Conservation (phyloP, 2,888 invertebrate species). For the Druceiella hillmani region DNA sequence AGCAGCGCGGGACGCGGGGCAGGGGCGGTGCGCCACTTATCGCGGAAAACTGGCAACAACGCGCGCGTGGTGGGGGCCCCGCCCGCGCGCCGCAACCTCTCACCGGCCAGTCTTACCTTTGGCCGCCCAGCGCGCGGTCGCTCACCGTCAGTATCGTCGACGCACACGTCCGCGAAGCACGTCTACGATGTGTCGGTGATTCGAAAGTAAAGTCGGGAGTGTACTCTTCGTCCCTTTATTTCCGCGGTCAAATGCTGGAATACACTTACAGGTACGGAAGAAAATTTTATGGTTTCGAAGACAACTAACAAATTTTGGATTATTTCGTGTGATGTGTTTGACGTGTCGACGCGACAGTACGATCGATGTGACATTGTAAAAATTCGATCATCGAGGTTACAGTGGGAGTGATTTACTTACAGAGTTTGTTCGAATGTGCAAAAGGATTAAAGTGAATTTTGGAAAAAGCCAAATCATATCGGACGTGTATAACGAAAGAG, state of each 20-base stretch:
- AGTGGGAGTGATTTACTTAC: conserved; percentile 16
- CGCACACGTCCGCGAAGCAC: conserved; percentile 51
- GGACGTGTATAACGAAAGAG: too few relatives aligned
- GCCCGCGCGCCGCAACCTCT: conserved; percentile 30
- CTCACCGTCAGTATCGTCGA: conserved; percentile 50
- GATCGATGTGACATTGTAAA: too few relatives aligned
- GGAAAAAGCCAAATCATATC: conserved; percentile 1
- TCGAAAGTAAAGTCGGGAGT: conserved; percentile 49
- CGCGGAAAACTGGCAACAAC: conserved; percentile 51
- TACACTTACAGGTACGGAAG: conserved; percentile 58
- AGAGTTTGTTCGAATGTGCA: conserved; percentile 16
- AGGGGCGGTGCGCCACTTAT: conserved; percentile 54
- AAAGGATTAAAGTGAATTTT: not conserved
- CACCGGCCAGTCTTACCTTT: conserved; percentile 59
- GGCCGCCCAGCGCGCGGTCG: conserved; percentile 50
- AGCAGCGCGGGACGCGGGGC: conserved; percentile 31
- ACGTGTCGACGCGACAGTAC: too few relatives aligned
- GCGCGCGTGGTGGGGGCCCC: conserved; percentile 52
- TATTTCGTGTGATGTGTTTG: conserved; percentile 37
- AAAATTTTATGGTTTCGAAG: conserved; percentile 10
- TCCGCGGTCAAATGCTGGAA: conserved; percentile 61
- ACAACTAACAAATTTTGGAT: conserved; percentile 32
- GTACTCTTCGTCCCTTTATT: conserved; percentile 48
- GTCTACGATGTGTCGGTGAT: conserved; percentile 50
- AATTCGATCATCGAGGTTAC: too few relatives aligned